A percentile compares a stretch with the other conserved stretches of the same genome.
Evolutionary conservation across 1,140 invertebrate genomes (phyloP).

Genomic region (Stegodyphus dumicola): DNA sequence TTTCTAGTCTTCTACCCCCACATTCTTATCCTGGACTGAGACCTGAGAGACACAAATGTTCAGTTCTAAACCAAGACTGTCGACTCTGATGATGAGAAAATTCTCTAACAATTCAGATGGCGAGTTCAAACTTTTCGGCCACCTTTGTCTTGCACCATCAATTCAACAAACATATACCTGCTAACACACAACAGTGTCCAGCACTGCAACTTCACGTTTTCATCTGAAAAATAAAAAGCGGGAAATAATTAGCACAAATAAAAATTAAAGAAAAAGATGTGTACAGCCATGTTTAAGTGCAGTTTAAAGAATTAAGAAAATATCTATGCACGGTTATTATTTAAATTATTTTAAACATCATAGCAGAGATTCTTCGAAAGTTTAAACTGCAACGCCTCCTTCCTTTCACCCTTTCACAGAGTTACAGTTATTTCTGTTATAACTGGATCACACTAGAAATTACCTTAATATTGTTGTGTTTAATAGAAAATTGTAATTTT

Average conservation of each 20-base stretch:
- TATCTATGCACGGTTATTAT: not conserved
- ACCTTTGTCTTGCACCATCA: not conserved
- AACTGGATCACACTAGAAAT: no score
- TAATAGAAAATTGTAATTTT: no score
- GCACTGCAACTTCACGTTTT: constrained; percentile 40
- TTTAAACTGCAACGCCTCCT: not conserved
- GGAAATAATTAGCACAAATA: no score
- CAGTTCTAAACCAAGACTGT: not conserved
- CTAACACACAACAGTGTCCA: constrained; percentile 57
- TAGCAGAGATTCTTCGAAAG: not conserved
- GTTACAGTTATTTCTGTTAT: not conserved
- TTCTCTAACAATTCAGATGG: not conserved
- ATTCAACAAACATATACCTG: constrained; percentile 44
- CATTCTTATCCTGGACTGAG: not conserved
- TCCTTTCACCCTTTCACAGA: not conserved
- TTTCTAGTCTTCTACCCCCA: not conserved
- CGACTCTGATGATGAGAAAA: not conserved
- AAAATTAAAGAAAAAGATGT: not conserved
- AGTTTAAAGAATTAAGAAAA: not conserved
- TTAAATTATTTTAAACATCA: not conserved
- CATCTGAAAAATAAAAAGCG: constrained; percentile 19
- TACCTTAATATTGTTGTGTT: no score
- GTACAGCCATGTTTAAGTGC: not conserved
- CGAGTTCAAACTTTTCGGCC: not conserved
- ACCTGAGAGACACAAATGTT: not conserved